Conservation (phyloP, 2,113 vertebrate species). For the Passer montanus region DNA sequence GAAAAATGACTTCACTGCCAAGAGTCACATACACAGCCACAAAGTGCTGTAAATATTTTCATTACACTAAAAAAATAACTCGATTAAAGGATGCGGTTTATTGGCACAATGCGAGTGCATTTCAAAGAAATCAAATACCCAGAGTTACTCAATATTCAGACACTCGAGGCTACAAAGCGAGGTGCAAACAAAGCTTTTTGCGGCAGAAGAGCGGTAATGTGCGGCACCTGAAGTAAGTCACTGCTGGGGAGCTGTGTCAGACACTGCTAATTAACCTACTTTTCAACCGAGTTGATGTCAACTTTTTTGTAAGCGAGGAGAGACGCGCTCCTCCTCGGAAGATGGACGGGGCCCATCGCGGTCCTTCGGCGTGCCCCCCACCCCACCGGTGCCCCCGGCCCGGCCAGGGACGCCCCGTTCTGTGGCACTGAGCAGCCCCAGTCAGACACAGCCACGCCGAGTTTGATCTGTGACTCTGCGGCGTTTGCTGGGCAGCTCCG, state of each 20-base stretch:
- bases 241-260: constrained; percentile 59
- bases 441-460: rapidly evolving
- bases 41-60: constrained; percentile 22
- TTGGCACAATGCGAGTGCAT: not conserved
- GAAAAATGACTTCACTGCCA: not conserved
- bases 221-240: constrained; percentile 63
- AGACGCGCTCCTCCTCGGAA: not conserved
- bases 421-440: not conserved
- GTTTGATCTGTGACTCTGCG: rapidly evolving
- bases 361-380: not conserved
- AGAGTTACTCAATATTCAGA: constrained; percentile 57
- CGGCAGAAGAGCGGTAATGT: not conserved
- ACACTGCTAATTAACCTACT: constrained; percentile 74
- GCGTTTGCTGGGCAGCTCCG: not conserved
- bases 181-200: constrained; percentile 56
- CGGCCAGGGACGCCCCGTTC: too few relatives aligned
- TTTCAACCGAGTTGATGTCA: constrained; percentile 53
- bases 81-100: not conserved
- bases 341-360: not conserved
- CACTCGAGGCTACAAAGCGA: constrained; percentile 39
- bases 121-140: constrained; percentile 47
- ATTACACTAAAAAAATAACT: not conserved
- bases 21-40: not conserved
- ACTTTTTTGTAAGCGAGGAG: constrained; percentile 20
- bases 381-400: not conserved